Base-by-base conservation (phyloP, 2,888 invertebrate species). In the Gymnoscelis rufifasciata region DNA sequence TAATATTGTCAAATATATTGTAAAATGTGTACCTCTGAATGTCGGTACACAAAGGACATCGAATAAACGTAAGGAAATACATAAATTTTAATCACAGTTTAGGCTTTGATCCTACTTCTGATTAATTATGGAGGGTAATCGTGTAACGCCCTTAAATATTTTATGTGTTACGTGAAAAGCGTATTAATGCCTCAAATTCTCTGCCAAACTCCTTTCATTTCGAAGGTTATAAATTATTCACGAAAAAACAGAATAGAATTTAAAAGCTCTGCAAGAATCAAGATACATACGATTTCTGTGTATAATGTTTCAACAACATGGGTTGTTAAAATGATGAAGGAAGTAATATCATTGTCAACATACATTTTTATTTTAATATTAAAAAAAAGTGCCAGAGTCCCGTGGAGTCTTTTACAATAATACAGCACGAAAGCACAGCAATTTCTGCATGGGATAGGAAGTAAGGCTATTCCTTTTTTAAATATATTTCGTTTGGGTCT, bases 401-500 rank as follows among this genome's bases (percentile, higher is more conserved):
- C n/a, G n/a, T n/a, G n/a, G n/a, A n/a, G n/a, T n/a, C n/a, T n/a
- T 43, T 43, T 43, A 14, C 19, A 23, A 26, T 27, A 31, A 11
- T 30, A 42, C 38, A 39, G 36, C 35, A 39, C 37, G 33, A 23
- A 29, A 38, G 33, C 23, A 45, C 43, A 31, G 43, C 38, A 26
- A 43, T 52, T 56, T 58, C 45, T 51, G 54, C 48, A 51, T 54
- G 38, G 43, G 51, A 52, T 52, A 52, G 47, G 43, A 53, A 35
- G 42, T 28, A 50, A 49, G 43, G 52, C 56, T 54, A 51, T 54
- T 47, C 43, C 50, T 52, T 50, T 47, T 66, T 61, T 54, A 57
- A 63, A 67, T 63, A 60, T 57, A 59, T 66, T 57, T 58, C 53
- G 47, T 44, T 19, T 56, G 57, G 57, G 57, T 59, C 59, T 62